A percentile compares a stretch with the other conserved stretches of the same genome.
These are phyloP conservation scores for Triplophysa yarkandensis DNA, from an alignment of 2,797 vertebrate species.

Conservation along the genomic window DNA sequence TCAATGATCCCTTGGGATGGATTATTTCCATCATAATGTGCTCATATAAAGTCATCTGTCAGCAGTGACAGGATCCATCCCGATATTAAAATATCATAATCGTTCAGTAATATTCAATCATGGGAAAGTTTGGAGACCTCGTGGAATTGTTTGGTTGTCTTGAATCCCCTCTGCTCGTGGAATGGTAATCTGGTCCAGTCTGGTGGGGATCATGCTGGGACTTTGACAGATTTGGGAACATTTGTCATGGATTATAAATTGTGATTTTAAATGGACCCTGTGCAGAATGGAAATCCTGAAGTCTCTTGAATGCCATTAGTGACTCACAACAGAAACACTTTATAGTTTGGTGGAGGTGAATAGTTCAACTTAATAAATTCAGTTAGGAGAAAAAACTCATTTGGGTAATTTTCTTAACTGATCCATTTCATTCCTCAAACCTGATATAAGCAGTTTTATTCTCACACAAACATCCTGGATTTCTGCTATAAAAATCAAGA, in stretches of 20 bases:
- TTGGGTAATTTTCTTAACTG: no score
- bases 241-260: conserved; percentile 32
- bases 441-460: no score
- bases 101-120: conserved; percentile 47
- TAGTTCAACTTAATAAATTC: neutral
- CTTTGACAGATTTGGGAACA: conserved; percentile 29
- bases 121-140: conserved; percentile 58
- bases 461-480: no score
- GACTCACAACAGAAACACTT: neutral
- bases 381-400: no score
- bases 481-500: neutral
- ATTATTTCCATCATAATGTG: conserved; percentile 53
- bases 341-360: neutral
- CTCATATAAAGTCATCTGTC: conserved; percentile 37
- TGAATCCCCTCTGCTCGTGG: conserved; percentile 16
- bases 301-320: neutral
- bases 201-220: conserved; percentile 1
- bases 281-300: neutral
- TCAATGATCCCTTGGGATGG: conserved; percentile 44
- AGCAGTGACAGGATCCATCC: conserved; percentile 43
- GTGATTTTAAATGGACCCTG: conserved; percentile 3
- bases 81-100: conserved; percentile 52
- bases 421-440: no score
- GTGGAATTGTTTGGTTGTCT: conserved; percentile 39
- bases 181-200: neutral